Base-by-base conservation (phyloP, 2,113 vertebrate genomes). In the Protobothrops mucrosquamatus region DNA sequence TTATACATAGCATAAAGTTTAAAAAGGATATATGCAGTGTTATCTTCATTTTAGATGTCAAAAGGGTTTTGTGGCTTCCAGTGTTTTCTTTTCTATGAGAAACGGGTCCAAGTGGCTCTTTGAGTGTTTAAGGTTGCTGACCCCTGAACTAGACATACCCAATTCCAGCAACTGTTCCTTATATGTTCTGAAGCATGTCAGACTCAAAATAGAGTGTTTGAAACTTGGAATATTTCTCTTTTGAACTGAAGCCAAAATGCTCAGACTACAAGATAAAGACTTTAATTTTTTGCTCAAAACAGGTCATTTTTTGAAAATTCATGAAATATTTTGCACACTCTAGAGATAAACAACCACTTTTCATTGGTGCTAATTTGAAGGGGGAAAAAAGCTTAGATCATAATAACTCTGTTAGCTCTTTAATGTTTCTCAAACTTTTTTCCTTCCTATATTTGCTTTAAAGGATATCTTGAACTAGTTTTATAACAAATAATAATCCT, bases 401-500 rank as follows among this genome's bases (percentile, higher is more conserved):
- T 11, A 51, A 61, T 18, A 89, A 20, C 15, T 4, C 11, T 2
- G n/a, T 39, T 91, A 43, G 12, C 15, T 52, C 48, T 91, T 91
- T 55, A 54, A 85, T 26, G 52, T 56, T 39, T 26, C 34, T 46
- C 64, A 85, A 91, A 26, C n/a, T 39, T 57, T 59, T 88, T 43
- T 69, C 57, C 48, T 95, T 88, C 61, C 23, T 46, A 2, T 61
- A 51, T 57, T 92, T 94, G 54, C 29, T 93, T 18, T 48, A 95
- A 46, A 89, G 39, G 89, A 23, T 43, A 89, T 7, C 12, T 89
- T 92, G 12, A 46, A 51, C 69, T 46, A 34, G 4, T 22, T 91
- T 64, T 22, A 46, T 43, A 46, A 39, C 23, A 18, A 52, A 55
- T n/a, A 23, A 48, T 12, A 6, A 23, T 43, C 91, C 14, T 46